phyloP scores from a whole-genome alignment of 2,113 vertebrate species.

The Rhea pennata region DNA sequence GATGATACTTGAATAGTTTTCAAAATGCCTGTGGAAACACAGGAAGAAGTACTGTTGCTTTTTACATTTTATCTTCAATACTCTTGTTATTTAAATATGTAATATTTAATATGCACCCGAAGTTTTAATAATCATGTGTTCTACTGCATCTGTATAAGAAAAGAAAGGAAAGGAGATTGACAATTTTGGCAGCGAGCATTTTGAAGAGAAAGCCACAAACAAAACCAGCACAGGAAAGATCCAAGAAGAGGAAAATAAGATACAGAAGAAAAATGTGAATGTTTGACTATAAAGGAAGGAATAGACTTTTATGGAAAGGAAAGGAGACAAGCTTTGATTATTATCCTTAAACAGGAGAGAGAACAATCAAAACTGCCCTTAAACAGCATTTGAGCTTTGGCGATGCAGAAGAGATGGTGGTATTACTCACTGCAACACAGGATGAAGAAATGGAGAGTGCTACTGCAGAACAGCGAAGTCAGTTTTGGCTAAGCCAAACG shows the following conservation, averaged over 20 bases:
- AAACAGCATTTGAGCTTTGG: neutral
- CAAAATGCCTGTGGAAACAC: neutral
- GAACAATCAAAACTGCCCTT: neutral
- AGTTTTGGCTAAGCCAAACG: neutral
- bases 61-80: neutral
- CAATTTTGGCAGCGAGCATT: neutral
- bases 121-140: neutral
- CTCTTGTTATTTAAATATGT: neutral
- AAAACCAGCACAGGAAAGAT: neutral
- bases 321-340: neutral
- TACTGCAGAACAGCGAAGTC: neutral
- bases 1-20: neutral
- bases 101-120: neutral
- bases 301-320: neutral
- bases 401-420: rapidly evolving
- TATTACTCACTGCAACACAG: neutral
- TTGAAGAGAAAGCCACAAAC: rapidly evolving
- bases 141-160: neutral
- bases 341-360: neutral
- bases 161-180: neutral
- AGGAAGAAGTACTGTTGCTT: neutral
- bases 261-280: neutral
- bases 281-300: neutral
- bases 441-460: neutral
- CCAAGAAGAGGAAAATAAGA: neutral